Evolutionary conservation across 2,113 vertebrate genomes (phyloP), one percentile per base, ranked within the genome.

Genomic region (Ardeotis arabs): DNA sequence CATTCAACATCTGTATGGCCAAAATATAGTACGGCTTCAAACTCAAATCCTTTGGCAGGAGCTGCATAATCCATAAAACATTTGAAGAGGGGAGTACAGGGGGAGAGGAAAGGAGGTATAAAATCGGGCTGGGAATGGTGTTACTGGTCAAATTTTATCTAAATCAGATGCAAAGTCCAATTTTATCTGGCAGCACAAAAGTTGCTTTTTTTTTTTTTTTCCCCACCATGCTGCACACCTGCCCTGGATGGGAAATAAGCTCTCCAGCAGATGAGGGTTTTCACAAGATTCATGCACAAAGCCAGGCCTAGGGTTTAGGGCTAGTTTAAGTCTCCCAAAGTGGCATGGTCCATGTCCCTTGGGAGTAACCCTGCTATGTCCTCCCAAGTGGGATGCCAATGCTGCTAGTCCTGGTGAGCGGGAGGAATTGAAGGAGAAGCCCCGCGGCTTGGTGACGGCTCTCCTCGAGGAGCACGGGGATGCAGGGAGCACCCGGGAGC

Each of bases 1-100:
- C 77, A 90, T 96, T 95, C 94, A 90, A 90, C 73, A 79, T 95
- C 64, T 95, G 94, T 88, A 82, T 19, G 91, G 83, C 84, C 59
- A 82, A 91, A 92, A 33, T 78, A 50, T 1, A 87, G 84, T 24
- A 75, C 33, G 45, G 72, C 78, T 90, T 94, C 93, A 95, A 69
- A 90, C 63, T 62, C 66, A 92, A 93, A 75, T 52, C 83, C 56
- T 95, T 82, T 95, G 85, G 89, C 93, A 95, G 85, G 87, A 90
- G 27, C 72, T 88, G 39, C 64, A 79, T 33, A 88, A 88, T 86
- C 91, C 85, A 89, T 93, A 96, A 94, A 95, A 93, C 37, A 84
- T 87, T 62, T 80, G 83, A 92, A 92, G 74, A 50, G 27, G 31
- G 24, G 24, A 75, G 80, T 41, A 64, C 2, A 59, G 69, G 41